Evolutionary conservation across 2,113 vertebrate genomes (phyloP).

Genomic region (Triplophysa rosa): DNA sequence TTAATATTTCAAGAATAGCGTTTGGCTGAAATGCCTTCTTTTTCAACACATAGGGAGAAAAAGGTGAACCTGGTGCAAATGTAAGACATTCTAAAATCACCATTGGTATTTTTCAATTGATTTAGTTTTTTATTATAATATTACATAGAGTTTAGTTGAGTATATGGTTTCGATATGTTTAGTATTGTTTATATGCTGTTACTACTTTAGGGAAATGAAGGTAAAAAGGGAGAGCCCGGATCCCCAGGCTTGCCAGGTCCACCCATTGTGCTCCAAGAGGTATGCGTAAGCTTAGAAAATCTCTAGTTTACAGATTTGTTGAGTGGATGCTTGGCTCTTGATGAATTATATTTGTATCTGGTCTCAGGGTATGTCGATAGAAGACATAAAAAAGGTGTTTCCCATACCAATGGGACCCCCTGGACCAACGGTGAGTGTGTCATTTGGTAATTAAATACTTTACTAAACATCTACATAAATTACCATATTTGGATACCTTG

Average conservation of each 20-base stretch:
- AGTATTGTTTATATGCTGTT: background rate
- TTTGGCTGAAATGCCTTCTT: background rate
- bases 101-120: background rate
- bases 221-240: slow-evolving; percentile 72
- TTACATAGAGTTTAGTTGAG: background rate
- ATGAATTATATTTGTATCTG: background rate
- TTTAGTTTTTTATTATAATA: background rate
- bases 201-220: slow-evolving; percentile 69
- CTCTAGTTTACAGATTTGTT: background rate
- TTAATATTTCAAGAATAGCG: too few species aligned
- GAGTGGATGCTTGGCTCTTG: background rate
- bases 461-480: background rate
- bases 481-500: too few species aligned
- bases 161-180: background rate
- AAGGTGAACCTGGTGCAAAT: slow-evolving; percentile 66
- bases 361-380: slow-evolving; percentile 66
- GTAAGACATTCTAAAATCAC: slow-evolving; percentile 58
- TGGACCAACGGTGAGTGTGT: slow-evolving; percentile 68
- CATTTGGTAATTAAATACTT: background rate
- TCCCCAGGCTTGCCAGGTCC: slow-evolving; percentile 73
- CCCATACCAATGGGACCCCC: slow-evolving; percentile 74
- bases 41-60: slow-evolving; percentile 68
- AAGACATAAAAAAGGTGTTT: slow-evolving; percentile 71
- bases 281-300: slow-evolving; percentile 32
- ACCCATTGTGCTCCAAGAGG: slow-evolving; percentile 71